A percentile compares a stretch with the other conserved stretches of the same genome.
phyloP scores from a whole-genome alignment of 2,797 vertebrate genomes.

The Artibeus lituratus region DNA sequence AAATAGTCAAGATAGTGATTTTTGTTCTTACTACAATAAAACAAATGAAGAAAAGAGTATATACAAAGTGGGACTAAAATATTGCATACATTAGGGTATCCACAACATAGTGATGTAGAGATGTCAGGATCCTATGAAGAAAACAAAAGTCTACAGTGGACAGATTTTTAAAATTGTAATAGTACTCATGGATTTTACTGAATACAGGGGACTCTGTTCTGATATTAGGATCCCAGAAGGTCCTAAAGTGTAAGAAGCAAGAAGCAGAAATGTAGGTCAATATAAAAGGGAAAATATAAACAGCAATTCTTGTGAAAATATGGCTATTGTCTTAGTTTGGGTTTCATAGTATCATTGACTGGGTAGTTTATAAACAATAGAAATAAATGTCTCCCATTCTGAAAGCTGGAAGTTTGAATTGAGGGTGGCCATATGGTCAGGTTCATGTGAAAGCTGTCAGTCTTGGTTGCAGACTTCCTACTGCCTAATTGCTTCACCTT shows the following conservation, averaged over 20 bases:
- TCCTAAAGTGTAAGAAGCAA: not conserved
- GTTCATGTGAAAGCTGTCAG: not conserved
- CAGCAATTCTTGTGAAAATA: not conserved
- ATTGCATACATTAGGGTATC: not conserved
- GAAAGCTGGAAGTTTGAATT: not conserved
- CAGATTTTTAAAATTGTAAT: not conserved
- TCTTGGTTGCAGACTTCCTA: not conserved
- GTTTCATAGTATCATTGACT: not conserved
- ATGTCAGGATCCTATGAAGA: not conserved
- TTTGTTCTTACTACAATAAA: not conserved
- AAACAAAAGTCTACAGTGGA: not conserved
- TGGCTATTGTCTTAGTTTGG: not conserved
- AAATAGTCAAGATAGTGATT: not conserved
- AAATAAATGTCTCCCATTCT: not conserved
- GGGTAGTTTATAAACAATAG: not conserved
- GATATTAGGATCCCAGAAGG: not conserved
- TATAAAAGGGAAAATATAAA: not conserved
- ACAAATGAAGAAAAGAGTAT: not conserved
- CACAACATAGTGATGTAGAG: not conserved
- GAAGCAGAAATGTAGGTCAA: not conserved
- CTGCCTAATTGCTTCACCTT: not conserved
- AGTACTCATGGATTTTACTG: not conserved
- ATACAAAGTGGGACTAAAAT: not conserved
- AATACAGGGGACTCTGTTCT: rapidly evolving
- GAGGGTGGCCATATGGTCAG: not conserved